Base-by-base conservation (phyloP, 2,113 vertebrate genomes). In the Semicossyphus pulcher region DNA sequence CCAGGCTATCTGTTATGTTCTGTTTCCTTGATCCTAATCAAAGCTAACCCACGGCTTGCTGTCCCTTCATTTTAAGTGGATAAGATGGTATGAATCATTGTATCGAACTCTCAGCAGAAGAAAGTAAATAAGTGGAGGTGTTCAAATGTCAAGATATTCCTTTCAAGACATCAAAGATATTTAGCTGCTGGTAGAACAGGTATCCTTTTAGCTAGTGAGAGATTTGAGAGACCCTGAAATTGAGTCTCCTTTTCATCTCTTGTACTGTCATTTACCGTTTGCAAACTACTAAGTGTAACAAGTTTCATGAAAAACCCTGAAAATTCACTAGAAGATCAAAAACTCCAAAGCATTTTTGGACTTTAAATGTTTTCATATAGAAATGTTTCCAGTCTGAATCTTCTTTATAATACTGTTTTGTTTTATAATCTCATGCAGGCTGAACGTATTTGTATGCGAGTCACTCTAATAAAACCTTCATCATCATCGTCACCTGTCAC, bases 401-500 rank as follows among this genome's bases (percentile, higher is more conserved):
- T n/a, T n/a, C n/a, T n/a, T n/a, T n/a, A n/a, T n/a, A n/a, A n/a
- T n/a, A n/a, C 42, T 67, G 20, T 20, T 5, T 31, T 23, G 31
- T 52, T 36, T 54, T 42, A 18, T 25, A 8, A 15, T 34, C 29
- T 23, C 0, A 11, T 36, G 23, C 29, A 45, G 56, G 10, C 57
- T 48, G 32, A 42, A 8, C 20, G 39, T 59, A 44, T 76, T 72
- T 57, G 23, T 65, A 76, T 45, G 29, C 36, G 26, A 57, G 72
- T 25, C 57, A 42, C 36, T 53, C 26, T 21, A 37, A 65, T 45
- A 61, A 83, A 74, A 71, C 58, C 52, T 25, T 60, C 45, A 34
- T n/a, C 36, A 12, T 53, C 60, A 25, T 78, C 57, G 42, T 78
- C 21, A 63, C 63, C 37, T 51, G n/a, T 69, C 68, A 76, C 56